Evolutionary conservation across 2,113 vertebrate species (phyloP), one percentile per base, ranked within the genome.

Genomic region (Tetrax tetrax): DNA sequence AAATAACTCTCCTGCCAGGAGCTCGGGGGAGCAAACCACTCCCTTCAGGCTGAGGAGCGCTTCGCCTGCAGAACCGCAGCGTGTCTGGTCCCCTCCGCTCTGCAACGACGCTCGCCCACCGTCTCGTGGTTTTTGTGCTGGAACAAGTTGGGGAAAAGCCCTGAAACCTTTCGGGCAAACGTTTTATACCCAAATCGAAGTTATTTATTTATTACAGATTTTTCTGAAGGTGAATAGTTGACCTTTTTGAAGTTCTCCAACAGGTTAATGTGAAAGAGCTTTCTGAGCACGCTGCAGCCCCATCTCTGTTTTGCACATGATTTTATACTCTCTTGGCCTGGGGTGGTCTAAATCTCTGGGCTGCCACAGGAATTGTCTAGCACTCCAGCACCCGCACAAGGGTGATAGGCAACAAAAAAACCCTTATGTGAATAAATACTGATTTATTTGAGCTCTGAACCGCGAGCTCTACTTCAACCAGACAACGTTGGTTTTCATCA

Each of bases 281-380:
- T 27, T 41, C 43, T 8, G 25, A 63, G 50, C n/a, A n/a, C 10
- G 1, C 61, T 14, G 20, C 54, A 38, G 24, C 48, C 63, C n/a
- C 23, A 1, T 9, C 47, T 28, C 28, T 24, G 23, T n/a, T 71
- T 24, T 48, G 27, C 43, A 7, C 11, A 1, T 9, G 19, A 23
- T 43, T 51, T 45, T 15, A 15, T 4, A 27, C 37, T 74, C 8
- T 29, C n/a, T 43, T 28, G 53, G 66, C 35, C 43, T 72, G 41
- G 41, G 41, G 41, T 43, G 41, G 15, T 43, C 41, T 14, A 43
- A 43, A 43, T 43, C 41, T 43, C 41, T 43, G 41, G 16, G 29
- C 23, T 13, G 75, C 2, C 20, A 2, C 21, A 7, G 25, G 41
- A 29, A 3, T 19, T 5, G 19, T 20, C 29, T 1, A 0, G 24